phyloP scores from a whole-genome alignment of 2,797 vertebrate species.

The Myiotriccus ornatus region DNA sequence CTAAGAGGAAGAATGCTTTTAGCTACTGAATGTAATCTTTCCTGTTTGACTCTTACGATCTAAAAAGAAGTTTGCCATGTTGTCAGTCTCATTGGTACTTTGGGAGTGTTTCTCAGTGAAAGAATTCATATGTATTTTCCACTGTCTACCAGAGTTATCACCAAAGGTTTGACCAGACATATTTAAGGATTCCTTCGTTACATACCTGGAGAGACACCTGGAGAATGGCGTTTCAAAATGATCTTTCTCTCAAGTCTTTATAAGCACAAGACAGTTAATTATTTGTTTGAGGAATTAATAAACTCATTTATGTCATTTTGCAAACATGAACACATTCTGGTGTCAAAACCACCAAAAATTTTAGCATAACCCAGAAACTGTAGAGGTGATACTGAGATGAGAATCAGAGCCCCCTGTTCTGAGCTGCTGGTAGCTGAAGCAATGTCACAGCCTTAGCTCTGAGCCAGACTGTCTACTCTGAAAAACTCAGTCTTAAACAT shows the following conservation, averaged over 20 bases:
- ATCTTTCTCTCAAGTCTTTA: background rate
- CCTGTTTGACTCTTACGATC: background rate
- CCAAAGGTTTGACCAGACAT: background rate
- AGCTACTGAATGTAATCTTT: background rate
- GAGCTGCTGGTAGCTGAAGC: background rate
- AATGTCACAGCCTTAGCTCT: background rate
- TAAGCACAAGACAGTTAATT: background rate
- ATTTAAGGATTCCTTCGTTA: background rate
- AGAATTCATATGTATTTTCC: background rate
- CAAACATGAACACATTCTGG: background rate
- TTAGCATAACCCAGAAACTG: background rate
- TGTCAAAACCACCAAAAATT: background rate
- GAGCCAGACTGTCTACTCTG: background rate
- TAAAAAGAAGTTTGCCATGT: background rate
- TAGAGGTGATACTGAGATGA: background rate
- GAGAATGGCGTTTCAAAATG: background rate
- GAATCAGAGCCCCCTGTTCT: background rate
- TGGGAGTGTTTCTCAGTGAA: background rate
- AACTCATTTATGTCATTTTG: background rate
- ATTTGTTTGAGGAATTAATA: background rate
- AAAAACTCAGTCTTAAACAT: background rate
- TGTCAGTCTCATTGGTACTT: background rate
- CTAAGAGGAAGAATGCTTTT: background rate
- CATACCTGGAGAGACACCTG: background rate
- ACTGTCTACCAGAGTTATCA: background rate